Evolutionary conservation across 2,797 vertebrate genomes (phyloP).

Genomic region (Hippocampus kuda): DNA sequence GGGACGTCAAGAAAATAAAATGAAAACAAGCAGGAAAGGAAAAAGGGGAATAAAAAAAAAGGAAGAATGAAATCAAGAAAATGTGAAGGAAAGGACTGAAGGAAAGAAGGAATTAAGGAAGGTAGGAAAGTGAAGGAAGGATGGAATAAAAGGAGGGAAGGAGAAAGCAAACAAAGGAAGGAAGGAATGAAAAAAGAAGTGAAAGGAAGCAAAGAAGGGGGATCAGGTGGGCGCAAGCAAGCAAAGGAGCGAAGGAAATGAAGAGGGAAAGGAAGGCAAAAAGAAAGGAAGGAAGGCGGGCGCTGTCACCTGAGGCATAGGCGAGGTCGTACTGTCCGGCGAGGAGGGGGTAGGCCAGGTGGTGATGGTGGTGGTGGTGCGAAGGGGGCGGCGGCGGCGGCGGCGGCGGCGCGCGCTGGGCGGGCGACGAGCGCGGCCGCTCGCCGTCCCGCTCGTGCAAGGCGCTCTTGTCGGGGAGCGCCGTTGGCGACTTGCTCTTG

Average conservation of each 20-base stretch:
- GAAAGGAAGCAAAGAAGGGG: too few species aligned
- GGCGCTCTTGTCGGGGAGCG: slow-evolving; percentile 63
- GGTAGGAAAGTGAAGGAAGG: too few species aligned
- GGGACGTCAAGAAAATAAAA: too few species aligned
- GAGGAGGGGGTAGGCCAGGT: slow-evolving; percentile 81
- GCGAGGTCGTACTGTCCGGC: slow-evolving; percentile 91
- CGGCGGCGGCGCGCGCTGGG: slow-evolving; percentile 80
- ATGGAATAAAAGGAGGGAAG: too few species aligned
- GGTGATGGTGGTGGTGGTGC: slow-evolving; percentile 72
- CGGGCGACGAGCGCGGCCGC: slow-evolving; percentile 77
- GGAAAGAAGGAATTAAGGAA: background rate
- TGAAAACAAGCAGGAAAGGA: too few species aligned
- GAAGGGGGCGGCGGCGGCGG: slow-evolving; percentile 31
- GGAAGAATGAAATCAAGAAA: too few species aligned
- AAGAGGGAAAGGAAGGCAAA: background rate
- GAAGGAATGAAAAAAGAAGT: background rate
- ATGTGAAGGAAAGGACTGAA: too few species aligned
- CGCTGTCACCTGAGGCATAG: slow-evolving; percentile 80
- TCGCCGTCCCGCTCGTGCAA: slow-evolving; percentile 66
- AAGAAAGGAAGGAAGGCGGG: background rate
- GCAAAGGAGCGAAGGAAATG: too few species aligned
- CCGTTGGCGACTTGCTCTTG: slow-evolving; percentile 92
- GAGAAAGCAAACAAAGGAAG: too few species aligned
- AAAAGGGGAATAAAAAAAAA: too few species aligned
- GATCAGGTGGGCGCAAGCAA: too few species aligned